Conservation (phyloP, 1,140 invertebrate species). For the Drosophila auraria region DNA sequence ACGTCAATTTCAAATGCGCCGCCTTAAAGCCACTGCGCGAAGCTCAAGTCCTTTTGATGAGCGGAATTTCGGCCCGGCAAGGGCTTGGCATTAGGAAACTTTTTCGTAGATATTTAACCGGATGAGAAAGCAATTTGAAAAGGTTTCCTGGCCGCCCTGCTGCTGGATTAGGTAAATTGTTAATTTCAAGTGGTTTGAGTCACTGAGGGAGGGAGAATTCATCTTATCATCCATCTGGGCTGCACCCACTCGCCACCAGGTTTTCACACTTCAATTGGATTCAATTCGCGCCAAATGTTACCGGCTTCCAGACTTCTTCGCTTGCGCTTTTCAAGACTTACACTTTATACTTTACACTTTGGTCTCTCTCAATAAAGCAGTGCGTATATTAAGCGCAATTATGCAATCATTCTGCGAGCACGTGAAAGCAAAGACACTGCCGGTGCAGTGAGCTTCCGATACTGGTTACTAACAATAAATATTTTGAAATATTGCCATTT, state of each 20-base stretch:
- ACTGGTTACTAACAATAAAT: too few species aligned
- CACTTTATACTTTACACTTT: constrained; percentile 31
- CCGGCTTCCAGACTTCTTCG: constrained; percentile 3
- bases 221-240: background rate
- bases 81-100: constrained; percentile 28
- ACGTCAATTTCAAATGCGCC: constrained; percentile 71
- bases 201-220: background rate
- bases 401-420: constrained; percentile 31
- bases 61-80: constrained; percentile 5
- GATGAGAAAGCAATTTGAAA: constrained; percentile 45
- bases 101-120: constrained; percentile 40
- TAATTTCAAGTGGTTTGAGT: constrained; percentile 25
- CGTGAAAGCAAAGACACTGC: constrained; percentile 12
- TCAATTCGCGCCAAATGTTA: constrained; percentile 6
- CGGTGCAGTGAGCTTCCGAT: constrained; percentile 3
- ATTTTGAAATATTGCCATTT: too few species aligned
- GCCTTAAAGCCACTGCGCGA: constrained; percentile 40
- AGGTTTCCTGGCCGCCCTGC: constrained; percentile 20
- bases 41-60: constrained; percentile 28
- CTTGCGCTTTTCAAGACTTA: constrained; percentile 7
- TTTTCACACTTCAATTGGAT: constrained; percentile 21
- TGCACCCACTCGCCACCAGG: background rate
- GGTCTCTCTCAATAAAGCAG: constrained; percentile 14
- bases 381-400: constrained; percentile 20
- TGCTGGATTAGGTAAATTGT: constrained; percentile 46